Percentiles rank a stretch among this genome's conserved stretches.
These are phyloP conservation scores for Epiperipatus broadwayi DNA, from an alignment of 2,888 invertebrate species.

Conservation along the genomic window DNA sequence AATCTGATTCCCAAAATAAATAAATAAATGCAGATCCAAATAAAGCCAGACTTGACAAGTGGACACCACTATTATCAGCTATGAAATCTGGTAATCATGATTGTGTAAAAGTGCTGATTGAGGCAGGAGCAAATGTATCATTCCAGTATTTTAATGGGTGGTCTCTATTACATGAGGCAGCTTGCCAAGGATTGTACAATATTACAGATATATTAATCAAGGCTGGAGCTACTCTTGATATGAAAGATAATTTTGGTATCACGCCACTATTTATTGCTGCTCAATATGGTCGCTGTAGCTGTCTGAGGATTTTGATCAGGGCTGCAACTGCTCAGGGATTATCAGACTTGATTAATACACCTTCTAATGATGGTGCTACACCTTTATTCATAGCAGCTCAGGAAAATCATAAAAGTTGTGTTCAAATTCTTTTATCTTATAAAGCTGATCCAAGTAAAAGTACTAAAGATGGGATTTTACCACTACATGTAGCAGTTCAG, in stretches of 20 bases:
- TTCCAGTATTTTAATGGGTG: conserved; percentile 25
- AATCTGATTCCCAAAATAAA: too few relatives aligned
- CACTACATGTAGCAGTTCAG: conserved; percentile 27
- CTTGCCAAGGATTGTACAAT: conserved; percentile 22
- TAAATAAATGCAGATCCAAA: too few relatives aligned
- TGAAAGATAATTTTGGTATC: conserved; percentile 19
- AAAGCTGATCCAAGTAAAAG: conserved; percentile 24
- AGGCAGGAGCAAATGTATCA: too few relatives aligned
- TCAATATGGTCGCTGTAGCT: conserved; percentile 23
- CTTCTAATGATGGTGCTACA: conserved; percentile 21
- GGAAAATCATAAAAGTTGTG: conserved; percentile 22
- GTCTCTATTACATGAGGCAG: conserved; percentile 27
- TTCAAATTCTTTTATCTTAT: conserved; percentile 22
- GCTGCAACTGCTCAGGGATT: too few relatives aligned
- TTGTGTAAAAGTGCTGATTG: too few relatives aligned
- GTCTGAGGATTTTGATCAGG: conserved; percentile 22
- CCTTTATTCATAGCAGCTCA: conserved; percentile 27
- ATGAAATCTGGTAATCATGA: too few relatives aligned
- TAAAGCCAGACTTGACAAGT: too few relatives aligned
- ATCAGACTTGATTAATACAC: conserved; percentile 23
- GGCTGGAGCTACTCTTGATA: conserved; percentile 17
- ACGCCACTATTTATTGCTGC: conserved; percentile 28
- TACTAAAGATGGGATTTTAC: conserved; percentile 24
- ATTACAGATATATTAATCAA: conserved; percentile 22
- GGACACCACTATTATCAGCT: too few relatives aligned